Base-by-base conservation (phyloP, 2,797 vertebrate species). In the Tenualosa thibaudeaui region DNA sequence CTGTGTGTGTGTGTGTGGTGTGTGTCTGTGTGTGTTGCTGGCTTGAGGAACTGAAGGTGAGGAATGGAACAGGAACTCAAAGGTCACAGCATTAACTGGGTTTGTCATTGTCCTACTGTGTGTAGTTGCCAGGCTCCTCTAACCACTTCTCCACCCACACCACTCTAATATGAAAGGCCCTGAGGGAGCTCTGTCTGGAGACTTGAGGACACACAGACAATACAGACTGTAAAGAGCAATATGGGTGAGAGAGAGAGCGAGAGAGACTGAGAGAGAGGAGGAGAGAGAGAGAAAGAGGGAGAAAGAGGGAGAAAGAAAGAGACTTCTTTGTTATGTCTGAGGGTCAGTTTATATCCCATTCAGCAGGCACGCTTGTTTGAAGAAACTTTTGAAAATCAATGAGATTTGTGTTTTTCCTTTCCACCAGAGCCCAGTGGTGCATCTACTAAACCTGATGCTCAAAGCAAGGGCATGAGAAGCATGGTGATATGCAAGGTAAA, bases 311-410 rank as follows among this genome's bases (percentile, higher is more conserved):
- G 19, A 84, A 8, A 68, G 8, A 49, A 9, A 84, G n/a, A 15
- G 0, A 9, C 17, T 19, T 78, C 13, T 40, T 46, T 78, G 6
- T 46, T 75, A 78, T 78, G 37, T 78, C 71, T 19, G 17, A 46
- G 40, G 71, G 71, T 78, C 71, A 78, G 40, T 40, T 46, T 78
- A 19, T 78, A 22, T 56, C 17, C 40, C 71, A 5, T 17, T 78
- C 15, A 17, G 40, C 71, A 40, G 19, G 17, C 22, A 22, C 4
- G 5, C 37, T 43, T 46, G 31, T 43, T 78, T 43, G 71, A 78
- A 6, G 17, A 78, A 78, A 78, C 71, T 78, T 93, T 90, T 93
- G 89, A 90, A 92, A 92, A 91, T 94, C 91, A 92, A 43, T 88
- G 89, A 92, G 89, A 86, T 90, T 19, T 22, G 71, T 78, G 71